Percentiles rank a stretch among this genome's conserved stretches.
phyloP scores from a whole-genome alignment of 2,797 vertebrate genomes.

The Typhlichthys subterraneus region DNA sequence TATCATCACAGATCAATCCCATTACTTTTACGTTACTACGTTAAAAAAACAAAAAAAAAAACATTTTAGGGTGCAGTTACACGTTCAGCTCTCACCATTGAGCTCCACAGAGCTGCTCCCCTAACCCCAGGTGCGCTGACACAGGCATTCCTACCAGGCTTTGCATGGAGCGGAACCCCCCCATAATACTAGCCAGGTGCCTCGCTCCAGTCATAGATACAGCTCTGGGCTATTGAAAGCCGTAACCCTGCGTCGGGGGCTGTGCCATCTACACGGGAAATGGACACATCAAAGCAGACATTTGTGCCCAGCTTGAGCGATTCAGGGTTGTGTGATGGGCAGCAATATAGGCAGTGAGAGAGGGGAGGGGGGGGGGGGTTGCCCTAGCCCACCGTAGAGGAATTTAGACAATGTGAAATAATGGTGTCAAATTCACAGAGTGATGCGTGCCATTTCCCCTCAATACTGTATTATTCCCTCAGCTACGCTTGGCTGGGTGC shows the following conservation, averaged over 20 bases:
- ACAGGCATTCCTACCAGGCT: background rate
- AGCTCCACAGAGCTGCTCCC: background rate
- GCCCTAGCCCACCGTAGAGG: background rate
- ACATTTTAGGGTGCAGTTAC: no score
- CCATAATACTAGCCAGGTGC: constrained; percentile 4
- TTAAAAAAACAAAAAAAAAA: no score
- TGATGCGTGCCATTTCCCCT: constrained; percentile 20
- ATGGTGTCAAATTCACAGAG: constrained; percentile 17
- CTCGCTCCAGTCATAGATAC: constrained; percentile 7
- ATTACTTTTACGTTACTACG: no score
- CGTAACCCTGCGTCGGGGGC: no score
- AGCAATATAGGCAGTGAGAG: background rate
- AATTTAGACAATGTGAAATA: constrained; percentile 27
- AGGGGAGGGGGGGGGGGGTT: background rate
- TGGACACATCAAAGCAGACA: background rate
- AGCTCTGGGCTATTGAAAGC: no score
- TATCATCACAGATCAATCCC: no score
- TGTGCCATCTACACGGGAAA: background rate
- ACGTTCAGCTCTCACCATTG: no score
- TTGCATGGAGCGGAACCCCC: constrained; percentile 12
- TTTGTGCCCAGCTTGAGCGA: background rate
- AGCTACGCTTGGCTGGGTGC: constrained; percentile 16
- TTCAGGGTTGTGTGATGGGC: background rate
- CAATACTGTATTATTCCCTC: constrained; percentile 15
- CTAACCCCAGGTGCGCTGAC: constrained; percentile 3